Conservation (phyloP, 2,888 invertebrate species). For the Tipula unca region DNA sequence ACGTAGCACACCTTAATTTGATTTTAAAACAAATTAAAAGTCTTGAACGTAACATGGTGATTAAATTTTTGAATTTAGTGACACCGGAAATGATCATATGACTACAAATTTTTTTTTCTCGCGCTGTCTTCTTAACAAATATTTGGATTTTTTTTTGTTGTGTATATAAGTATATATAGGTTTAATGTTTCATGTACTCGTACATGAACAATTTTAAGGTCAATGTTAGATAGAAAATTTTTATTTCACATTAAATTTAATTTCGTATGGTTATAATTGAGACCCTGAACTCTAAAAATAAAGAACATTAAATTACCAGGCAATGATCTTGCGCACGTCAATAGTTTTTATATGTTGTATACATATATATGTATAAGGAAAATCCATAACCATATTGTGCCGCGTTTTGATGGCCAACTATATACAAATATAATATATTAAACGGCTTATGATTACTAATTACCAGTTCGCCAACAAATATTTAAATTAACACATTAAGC, state of each 20-base stretch:
- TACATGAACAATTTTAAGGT: background rate
- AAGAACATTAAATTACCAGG: background rate
- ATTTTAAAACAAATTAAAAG: background rate
- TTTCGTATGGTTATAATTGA: background rate
- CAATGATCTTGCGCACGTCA: background rate
- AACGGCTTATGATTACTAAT: background rate
- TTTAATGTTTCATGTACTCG: background rate
- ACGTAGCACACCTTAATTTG: background rate
- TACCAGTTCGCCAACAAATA: background rate
- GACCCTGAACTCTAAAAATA: slow-evolving; percentile 3
- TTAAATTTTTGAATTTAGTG: background rate
- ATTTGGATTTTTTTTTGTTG: background rate
- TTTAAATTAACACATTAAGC: too few species aligned
- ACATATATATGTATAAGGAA: too few species aligned
- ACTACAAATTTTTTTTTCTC: background rate
- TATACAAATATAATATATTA: background rate
- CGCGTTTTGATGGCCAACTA: background rate
- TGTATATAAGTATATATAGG: background rate
- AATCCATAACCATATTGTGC: background rate
- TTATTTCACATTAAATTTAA: background rate
- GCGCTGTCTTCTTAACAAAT: background rate
- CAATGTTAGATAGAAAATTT: background rate
- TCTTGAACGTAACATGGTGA: background rate
- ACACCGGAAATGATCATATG: slow-evolving; percentile 2
- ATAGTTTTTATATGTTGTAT: background rate